Conservation (phyloP, 2,113 vertebrate species). For the Passer montanus region DNA sequence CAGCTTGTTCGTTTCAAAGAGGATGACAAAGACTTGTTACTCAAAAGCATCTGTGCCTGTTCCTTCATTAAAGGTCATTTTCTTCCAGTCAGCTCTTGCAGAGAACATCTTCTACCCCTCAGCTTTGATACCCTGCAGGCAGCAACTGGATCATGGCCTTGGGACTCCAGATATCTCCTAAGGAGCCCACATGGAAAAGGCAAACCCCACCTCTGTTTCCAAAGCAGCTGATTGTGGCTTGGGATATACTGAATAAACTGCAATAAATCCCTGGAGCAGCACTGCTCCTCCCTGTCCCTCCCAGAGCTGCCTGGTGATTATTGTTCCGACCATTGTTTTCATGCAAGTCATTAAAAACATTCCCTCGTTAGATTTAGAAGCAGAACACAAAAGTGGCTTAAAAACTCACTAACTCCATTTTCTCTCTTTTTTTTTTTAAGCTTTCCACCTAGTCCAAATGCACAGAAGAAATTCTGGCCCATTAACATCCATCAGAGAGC, state of each 20-base stretch:
- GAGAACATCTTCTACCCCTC: background rate
- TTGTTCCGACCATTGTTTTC: conserved; percentile 11
- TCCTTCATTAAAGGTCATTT: conserved; percentile 53
- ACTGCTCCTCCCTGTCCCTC: background rate
- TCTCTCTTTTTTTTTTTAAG: background rate
- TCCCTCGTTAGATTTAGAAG: background rate
- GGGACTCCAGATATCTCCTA: background rate
- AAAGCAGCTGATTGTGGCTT: background rate
- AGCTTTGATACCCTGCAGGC: background rate
- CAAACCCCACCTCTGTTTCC: background rate
- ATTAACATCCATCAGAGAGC: conserved; percentile 49
- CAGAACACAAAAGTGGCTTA: background rate
- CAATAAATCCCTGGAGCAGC: background rate
- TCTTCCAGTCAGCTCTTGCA: background rate
- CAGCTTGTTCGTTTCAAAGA: background rate
- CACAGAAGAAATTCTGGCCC: background rate
- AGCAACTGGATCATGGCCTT: background rate
- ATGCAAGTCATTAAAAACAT: background rate
- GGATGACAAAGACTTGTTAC: conserved; percentile 47
- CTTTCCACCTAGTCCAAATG: background rate
- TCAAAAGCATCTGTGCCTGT: conserved; percentile 60
- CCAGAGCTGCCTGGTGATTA: conserved; percentile 7
- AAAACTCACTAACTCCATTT: conserved; percentile 21
- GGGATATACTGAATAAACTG: background rate
- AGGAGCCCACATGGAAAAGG: background rate